Evolutionary conservation across 2,888 invertebrate species (phyloP).

Genomic region (Chymomyza caudatula): DNA sequence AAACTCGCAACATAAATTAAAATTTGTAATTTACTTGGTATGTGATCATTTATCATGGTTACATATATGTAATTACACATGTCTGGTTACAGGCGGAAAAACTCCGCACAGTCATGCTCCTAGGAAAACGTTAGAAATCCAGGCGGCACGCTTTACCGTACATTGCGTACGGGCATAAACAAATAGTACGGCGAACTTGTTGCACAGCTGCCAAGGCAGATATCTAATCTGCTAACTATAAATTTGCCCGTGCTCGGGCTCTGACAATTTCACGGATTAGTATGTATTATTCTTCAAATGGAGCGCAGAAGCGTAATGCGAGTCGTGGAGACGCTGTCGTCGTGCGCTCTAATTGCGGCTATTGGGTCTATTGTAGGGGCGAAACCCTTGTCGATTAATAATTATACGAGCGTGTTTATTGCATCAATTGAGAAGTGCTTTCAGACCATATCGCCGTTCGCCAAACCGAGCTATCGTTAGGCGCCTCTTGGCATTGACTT

Average conservation of each 20-base stretch:
- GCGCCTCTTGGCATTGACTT: not conserved
- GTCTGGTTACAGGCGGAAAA: not conserved
- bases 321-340: not conserved
- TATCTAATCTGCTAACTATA: not conserved
- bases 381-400: not conserved
- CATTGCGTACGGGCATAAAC: too few relatives aligned
- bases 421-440: slow-evolving; percentile 1
- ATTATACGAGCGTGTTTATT: slow-evolving; percentile 1
- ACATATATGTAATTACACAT: not conserved
- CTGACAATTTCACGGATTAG: not conserved
- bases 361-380: not conserved
- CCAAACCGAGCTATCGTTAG: slow-evolving; percentile 1
- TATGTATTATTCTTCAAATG: not conserved
- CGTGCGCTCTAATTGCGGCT: not conserved
- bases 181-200: not conserved
- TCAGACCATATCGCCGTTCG: not conserved
- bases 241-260: not conserved
- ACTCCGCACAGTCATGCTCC: not conserved
- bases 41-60: not conserved
- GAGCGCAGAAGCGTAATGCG: too few relatives aligned
- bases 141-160: too few relatives aligned
- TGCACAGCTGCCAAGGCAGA: not conserved
- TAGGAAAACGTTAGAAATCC: too few relatives aligned
- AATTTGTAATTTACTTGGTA: not conserved
- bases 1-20: not conserved